Base-by-base conservation (phyloP, 1,140 invertebrate species). In the Drosophila erecta region DNA sequence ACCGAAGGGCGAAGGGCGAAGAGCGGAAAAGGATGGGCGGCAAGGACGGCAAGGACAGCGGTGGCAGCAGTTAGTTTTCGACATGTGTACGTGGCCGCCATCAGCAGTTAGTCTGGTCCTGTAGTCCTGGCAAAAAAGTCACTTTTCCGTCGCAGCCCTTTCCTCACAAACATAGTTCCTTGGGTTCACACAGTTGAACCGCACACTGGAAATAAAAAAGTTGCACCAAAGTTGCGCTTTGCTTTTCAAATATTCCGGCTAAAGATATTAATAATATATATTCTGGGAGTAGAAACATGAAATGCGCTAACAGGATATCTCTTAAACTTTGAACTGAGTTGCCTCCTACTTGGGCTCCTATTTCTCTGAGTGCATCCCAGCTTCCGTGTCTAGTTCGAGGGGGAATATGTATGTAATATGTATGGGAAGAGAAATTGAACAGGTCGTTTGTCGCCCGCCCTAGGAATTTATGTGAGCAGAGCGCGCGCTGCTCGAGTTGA, bases 11-110 rank as follows among this genome's bases (percentile, higher is more conserved):
- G 27, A 30, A 30, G 7, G 27, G 27, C 27, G 30, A 7, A 30
- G 7, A 8, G 3, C 30, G 30, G 0, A 33, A 14, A 3, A 33
- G 15, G 51, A 12, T 22, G 12, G 24, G 43, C 12, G 27, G 43
- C 27, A 22, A 41, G 78, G 57, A 50, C 56, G 47, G 30, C 66
- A 33, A 51, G 51, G 61, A 46, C 56, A 56, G 33, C 60, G 77
- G 38, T 24, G 59, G 60, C 76, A 84, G 73, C 85, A 85, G 85
- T 89, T 89, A 87, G 84, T 83, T 89, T 75, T 79, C 79, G 79
- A 87, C 79, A 87, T 87, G 83, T 87, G 83, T 89, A 87, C 83
- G 83, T 83, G 83, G 79, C 66, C 66, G 71, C 79, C 75, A 79
- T 76, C 83, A 78, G 67, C 79, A 75, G 71, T 61, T 58, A 38